A percentile compares a stretch with the other conserved stretches of the same genome.
Conservation (phyloP, 1,140 invertebrate genomes). For the Myzus persicae region DNA sequence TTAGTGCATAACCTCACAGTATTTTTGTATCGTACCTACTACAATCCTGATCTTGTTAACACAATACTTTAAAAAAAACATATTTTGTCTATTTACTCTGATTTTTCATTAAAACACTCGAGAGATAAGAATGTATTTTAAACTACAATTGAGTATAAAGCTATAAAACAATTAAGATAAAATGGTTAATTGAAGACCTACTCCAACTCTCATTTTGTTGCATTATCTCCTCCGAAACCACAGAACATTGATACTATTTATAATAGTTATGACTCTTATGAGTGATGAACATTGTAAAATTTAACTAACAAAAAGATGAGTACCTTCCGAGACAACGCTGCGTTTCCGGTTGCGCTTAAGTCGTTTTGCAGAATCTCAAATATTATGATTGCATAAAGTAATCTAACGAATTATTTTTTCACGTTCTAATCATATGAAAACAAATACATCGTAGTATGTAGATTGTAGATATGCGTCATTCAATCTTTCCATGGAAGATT, state of each 20-base stretch:
- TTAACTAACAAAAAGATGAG: neutral
- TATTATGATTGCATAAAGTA: neutral
- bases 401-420: neutral
- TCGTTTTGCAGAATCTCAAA: neutral
- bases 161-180: slow-evolving; percentile 31
- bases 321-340: neutral
- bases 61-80: neutral
- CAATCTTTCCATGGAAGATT: neutral
- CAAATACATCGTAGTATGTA: neutral
- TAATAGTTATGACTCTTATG: neutral
- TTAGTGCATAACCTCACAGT: neutral
- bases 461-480: slow-evolving; percentile 5
- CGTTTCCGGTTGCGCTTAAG: neutral
- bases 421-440: neutral
- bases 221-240: neutral
- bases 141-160: neutral
- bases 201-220: slow-evolving; percentile 16
- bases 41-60: neutral
- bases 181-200: neutral
- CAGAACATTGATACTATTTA: neutral
- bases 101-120: neutral
- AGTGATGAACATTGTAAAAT: neutral
- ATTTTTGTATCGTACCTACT: neutral
- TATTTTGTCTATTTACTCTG: neutral
- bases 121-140: slow-evolving; percentile 31